A percentile compares a stretch with the other conserved stretches of the same genome.
Conservation (phyloP, 2,113 vertebrate species). For the Promerops cafer region DNA sequence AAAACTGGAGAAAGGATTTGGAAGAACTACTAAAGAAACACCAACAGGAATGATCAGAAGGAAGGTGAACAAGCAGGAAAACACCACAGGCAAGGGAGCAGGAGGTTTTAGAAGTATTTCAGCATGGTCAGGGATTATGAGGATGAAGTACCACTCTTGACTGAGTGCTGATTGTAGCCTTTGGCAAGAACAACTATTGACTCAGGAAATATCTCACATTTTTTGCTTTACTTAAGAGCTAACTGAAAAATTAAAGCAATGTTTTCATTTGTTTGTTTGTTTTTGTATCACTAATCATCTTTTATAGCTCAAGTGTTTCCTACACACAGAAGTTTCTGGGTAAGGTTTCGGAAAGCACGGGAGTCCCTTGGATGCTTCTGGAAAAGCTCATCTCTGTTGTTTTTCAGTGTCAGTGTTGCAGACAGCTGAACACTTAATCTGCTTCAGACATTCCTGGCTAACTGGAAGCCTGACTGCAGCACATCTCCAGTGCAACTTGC, state of each 20-base stretch:
- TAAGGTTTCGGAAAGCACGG: neutral
- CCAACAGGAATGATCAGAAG: neutral
- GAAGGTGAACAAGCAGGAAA: neutral
- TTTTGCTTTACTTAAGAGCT: neutral
- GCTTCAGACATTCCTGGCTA: neutral
- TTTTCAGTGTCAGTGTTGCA: neutral
- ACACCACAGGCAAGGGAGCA: neutral
- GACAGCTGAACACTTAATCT: neutral
- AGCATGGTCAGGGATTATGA: neutral
- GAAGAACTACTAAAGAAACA: neutral
- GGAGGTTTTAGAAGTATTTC: neutral
- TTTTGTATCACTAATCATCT: neutral
- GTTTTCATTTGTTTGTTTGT: neutral
- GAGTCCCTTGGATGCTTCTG: neutral
- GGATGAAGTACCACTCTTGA: neutral
- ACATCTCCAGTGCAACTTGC: neutral
- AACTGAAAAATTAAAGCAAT: conserved; percentile 5
- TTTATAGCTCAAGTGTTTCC: neutral
- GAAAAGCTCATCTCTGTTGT: neutral
- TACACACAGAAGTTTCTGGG: neutral
- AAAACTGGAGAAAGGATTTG: neutral
- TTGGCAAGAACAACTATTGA: neutral
- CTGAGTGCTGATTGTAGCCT: neutral
- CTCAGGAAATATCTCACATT: conserved; percentile 17
- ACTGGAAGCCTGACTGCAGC: neutral